Base-by-base conservation (phyloP, 2,113 vertebrate species). In the Miniopterus natalensis region DNA sequence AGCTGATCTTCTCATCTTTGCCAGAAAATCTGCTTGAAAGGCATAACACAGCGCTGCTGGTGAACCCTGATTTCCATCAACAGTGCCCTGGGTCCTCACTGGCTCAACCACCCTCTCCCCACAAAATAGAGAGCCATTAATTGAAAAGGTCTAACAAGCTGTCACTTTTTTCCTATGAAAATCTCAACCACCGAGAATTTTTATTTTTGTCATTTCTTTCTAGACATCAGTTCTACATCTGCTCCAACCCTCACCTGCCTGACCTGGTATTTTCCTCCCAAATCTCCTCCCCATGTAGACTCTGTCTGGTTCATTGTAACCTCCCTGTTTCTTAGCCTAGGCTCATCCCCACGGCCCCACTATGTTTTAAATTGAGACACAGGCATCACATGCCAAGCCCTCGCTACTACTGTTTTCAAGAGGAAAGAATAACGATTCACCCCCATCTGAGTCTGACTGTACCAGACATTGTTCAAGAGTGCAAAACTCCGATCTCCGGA, bases 371-470 rank as follows among this genome's bases (percentile, higher is more conserved):
- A 75, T 47, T 36, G 88, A 97, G 84, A 57, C 84, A 81, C 61
- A 73, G 71, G 31, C 71, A 87, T 94, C 95, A 84, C 90, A 70
- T 2, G 6, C 47, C 74, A 20, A 40, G 45, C 51, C 2, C 25
- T 25, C 47, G 6, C 65, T 74, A 80, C 73, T 57, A 80, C 73
- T 57, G 73, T 63, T 77, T 77, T 92, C 68, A 21, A 31, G 68
- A 57, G 84, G 86, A 94, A 96, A 70, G 66, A 94, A 61, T 29
- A 81, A 93, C 94, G 89, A 96, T 94, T 95, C 63, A 90, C 49
- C 84, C 84, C 18, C 57, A 90, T 81, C 92, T 90, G 84, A 93
- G 84, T 95, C 88, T 83, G 91, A 97, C 96, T 97, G 96, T 63
- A 93, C 90, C 95, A 92, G 84, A 97, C 79, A 31, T 89, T 89